These are phyloP conservation scores for Bursaphelenchus okinawaensis DNA, from an alignment of 2,888 invertebrate species.

Conservation along the genomic window DNA sequence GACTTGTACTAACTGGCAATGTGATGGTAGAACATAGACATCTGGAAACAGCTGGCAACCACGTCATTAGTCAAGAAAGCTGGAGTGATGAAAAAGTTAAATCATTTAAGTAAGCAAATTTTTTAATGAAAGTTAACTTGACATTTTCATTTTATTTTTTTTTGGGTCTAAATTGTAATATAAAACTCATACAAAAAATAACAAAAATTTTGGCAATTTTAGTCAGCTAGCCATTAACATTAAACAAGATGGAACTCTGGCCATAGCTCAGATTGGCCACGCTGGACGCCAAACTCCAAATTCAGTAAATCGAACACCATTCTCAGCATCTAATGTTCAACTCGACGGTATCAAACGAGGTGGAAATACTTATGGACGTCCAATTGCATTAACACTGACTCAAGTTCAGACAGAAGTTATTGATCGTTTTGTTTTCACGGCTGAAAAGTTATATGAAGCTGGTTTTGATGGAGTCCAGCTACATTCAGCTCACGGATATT, in stretches of 20 bases:
- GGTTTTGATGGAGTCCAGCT: constrained; percentile 46
- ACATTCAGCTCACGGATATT: constrained; percentile 46
- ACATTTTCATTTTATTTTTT: background rate
- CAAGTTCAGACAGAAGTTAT: constrained; percentile 38
- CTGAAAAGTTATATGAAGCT: constrained; percentile 22
- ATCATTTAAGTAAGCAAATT: constrained; percentile 14
- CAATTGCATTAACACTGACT: constrained; percentile 30
- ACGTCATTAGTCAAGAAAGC: constrained; percentile 29
- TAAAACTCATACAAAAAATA: background rate
- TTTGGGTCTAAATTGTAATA: background rate
- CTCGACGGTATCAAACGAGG: constrained; percentile 22
- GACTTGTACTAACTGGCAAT: constrained; percentile 42
- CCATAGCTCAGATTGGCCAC: constrained; percentile 19
- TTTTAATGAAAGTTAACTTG: background rate
- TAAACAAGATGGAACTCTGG: constrained; percentile 16
- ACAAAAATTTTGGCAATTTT: background rate
- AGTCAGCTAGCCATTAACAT: constrained; percentile 16
- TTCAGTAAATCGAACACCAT: constrained; percentile 20
- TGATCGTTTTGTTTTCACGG: constrained; percentile 21
- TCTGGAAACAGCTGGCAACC: constrained; percentile 40
- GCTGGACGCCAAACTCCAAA: constrained; percentile 28
- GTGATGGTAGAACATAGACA: constrained; percentile 30
- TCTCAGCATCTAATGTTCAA: constrained; percentile 29
- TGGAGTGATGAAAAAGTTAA: background rate
- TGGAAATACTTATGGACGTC: constrained; percentile 32